Percentiles rank a stretch among this genome's conserved stretches.
phyloP scores from a whole-genome alignment of 2,113 vertebrate genomes.

The Hippocampus mohnikei region DNA sequence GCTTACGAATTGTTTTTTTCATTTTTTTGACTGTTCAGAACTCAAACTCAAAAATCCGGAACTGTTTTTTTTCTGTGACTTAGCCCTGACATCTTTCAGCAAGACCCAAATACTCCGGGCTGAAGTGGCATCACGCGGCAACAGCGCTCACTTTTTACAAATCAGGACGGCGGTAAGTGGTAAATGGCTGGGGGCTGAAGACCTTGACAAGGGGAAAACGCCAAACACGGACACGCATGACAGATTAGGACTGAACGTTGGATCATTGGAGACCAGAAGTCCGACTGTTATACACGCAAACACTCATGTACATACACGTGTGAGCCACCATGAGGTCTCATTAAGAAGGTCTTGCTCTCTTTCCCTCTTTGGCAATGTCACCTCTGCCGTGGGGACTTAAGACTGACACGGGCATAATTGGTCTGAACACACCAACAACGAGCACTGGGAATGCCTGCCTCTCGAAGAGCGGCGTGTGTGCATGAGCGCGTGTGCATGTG shows the following conservation, averaged over 20 bases:
- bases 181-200: conserved; percentile 25
- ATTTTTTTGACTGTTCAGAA: too few species aligned
- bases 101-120: background rate
- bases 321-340: conserved; percentile 56
- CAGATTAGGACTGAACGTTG: conserved; percentile 22
- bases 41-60: too few species aligned
- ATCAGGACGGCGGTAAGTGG: background rate
- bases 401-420: conserved; percentile 81
- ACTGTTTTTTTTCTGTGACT: too few species aligned
- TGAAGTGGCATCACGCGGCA: conserved; percentile 10
- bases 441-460: conserved; percentile 54
- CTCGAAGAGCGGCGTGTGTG: conserved; percentile 40
- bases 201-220: conserved; percentile 20
- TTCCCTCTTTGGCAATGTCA: conserved; percentile 74
- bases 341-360: conserved; percentile 46
- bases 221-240: conserved; percentile 21
- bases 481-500: background rate
- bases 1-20: too few species aligned
- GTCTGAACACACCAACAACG: conserved; percentile 72
- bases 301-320: conserved; percentile 13
- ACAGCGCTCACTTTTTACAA: background rate
- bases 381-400: conserved; percentile 60
- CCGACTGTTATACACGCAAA: conserved; percentile 18
- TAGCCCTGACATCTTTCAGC: too few species aligned
- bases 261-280: conserved; percentile 18